Conservation (phyloP, 2,113 vertebrate genomes). For the Anas platyrhynchos region DNA sequence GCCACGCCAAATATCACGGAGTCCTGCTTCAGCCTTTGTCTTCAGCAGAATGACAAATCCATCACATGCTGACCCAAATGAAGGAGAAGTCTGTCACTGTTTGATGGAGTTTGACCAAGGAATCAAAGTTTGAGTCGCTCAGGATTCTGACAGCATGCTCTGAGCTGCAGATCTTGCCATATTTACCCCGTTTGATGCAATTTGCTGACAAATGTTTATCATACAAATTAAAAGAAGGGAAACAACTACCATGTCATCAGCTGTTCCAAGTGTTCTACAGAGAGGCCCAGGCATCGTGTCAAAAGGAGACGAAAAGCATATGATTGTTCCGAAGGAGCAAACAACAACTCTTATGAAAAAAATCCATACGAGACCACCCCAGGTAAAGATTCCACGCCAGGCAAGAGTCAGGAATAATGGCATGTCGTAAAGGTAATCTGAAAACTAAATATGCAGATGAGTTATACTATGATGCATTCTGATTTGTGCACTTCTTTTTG, state of each 20-base stretch:
- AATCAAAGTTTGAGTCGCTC: not conserved
- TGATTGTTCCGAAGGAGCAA: conserved; percentile 77
- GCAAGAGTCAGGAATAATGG: conserved; percentile 75
- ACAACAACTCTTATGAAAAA: conserved; percentile 80
- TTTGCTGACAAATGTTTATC: conserved; percentile 83
- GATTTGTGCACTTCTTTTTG: not conserved
- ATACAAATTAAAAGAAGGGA: conserved; percentile 82
- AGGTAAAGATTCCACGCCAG: conserved; percentile 73
- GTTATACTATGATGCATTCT: not conserved
- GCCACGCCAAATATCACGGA: not conserved
- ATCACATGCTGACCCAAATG: not conserved
- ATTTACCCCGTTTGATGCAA: conserved; percentile 68
- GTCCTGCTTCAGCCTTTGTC: not conserved
- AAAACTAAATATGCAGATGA: conserved; percentile 67
- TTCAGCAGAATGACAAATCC: not conserved
- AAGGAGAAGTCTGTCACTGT: not conserved
- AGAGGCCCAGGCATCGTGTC: conserved; percentile 73
- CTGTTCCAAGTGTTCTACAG: conserved; percentile 73
- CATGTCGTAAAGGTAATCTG: conserved; percentile 81
- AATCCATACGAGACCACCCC: conserved; percentile 77
- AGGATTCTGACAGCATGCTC: conserved; percentile 33
- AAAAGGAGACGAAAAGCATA: conserved; percentile 74
- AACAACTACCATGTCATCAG: conserved; percentile 82
- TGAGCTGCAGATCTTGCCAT: conserved; percentile 17
- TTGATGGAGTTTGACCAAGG: not conserved